Conservation (phyloP, 2,888 invertebrate genomes). For the Carcina quercana region DNA sequence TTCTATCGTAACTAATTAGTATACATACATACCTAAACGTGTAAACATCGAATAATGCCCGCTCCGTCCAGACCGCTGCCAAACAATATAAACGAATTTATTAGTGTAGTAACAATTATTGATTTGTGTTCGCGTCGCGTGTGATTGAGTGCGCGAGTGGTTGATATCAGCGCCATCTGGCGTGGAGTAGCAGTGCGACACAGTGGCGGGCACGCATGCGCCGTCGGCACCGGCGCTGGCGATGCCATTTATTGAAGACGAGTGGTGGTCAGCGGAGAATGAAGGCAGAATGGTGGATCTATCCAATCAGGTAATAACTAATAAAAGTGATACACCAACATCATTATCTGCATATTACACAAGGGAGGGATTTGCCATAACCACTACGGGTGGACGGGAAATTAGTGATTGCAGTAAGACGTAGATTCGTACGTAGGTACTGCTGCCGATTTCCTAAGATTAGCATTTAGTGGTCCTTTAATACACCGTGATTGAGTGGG, state of each 20-base stretch:
- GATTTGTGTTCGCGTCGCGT: conserved; percentile 32
- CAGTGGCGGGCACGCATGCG: conserved; percentile 79
- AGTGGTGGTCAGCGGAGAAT: conserved; percentile 96
- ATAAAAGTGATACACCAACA: no score
- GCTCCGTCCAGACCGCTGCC: conserved; percentile 69
- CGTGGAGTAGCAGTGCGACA: conserved; percentile 51
- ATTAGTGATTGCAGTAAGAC: no score
- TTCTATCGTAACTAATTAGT: conserved; percentile 49
- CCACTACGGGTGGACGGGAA: no score
- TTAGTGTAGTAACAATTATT: conserved; percentile 45
- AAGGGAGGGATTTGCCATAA: no score
- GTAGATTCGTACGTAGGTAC: no score
- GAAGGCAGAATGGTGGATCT: conserved; percentile 96
- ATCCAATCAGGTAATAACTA: conserved; percentile 85
- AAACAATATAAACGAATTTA: conserved; percentile 69
- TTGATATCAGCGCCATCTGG: conserved; percentile 48
- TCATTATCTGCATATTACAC: no score
- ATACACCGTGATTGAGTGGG: no score
- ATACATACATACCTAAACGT: conserved; percentile 52
- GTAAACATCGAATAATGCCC: conserved; percentile 66
- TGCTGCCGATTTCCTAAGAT: no score
- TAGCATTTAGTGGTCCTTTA: no score
- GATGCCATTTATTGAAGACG: conserved; percentile 98
- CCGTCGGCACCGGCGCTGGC: conserved; percentile 80
- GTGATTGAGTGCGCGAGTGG: conserved; percentile 44